Base-by-base conservation (phyloP, 2,888 invertebrate genomes). In the Acheta domesticus region DNA sequence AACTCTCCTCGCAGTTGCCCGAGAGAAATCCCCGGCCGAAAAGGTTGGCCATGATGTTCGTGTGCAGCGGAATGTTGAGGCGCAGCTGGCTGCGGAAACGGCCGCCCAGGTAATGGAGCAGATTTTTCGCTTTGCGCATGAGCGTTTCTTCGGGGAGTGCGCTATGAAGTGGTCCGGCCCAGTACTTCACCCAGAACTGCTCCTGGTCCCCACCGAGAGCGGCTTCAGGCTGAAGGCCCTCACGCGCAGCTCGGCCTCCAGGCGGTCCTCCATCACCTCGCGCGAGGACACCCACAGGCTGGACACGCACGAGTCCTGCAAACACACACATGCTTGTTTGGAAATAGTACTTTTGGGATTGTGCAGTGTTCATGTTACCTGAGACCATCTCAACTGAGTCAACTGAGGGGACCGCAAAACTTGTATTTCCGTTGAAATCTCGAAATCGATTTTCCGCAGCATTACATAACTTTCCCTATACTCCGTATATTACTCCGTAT, bases 111-210 rank as follows among this genome's bases (percentile, higher is more conserved):
- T 62, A 62, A 14, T n/a, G 14, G 1, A 62, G 62, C n/a, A 62
- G 62, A 12, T 14, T 3, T 14, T 62, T 14, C 3, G 62, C 62
- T 4, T n/a, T 14, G 14, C n/a, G 62, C 16, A 8, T 19, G n/a
- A 62, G 62, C 8, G 14, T n/a, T 8, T 62, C 62, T 4, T n/a
- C 4, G n/a, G 62, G n/a, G 5, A 62, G n/a, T 0, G 62, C 14
- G n/a, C 62, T 62, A 4, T 16, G 16, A 19, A 19, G 62, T 11
- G 62, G 14, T 14, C 62, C 14, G 5, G 62, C 5, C 62, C 62
- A 62, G 62, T 62, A 62, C n/a, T 62, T 4, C 62, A 62, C n/a
- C 62, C 62, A 62, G 62, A 62, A 62, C 62, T 62, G 62, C n/a
- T 62, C 62, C 62, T 62, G 62, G n/a, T 62, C 62, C 14, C 62